Conservation (phyloP, 2,888 invertebrate species). For the Drosophila pseudotakahashii region DNA sequence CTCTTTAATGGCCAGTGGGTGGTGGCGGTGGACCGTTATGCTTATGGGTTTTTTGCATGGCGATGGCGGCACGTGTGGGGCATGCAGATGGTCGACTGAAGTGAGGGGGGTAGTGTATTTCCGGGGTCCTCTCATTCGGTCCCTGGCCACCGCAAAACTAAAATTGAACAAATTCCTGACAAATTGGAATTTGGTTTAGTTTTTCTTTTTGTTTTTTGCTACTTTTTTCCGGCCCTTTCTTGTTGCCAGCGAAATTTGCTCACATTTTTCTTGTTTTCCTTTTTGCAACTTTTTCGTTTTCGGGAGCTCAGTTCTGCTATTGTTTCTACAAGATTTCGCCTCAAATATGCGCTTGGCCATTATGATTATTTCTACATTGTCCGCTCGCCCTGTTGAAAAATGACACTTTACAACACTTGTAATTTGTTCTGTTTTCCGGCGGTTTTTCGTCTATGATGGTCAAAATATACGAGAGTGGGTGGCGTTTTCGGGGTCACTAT, state of each 20-base stretch:
- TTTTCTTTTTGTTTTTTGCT: constrained; percentile 55
- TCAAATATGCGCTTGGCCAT: constrained; percentile 74
- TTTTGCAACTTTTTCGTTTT: constrained; percentile 40
- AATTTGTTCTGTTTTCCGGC: constrained; percentile 67
- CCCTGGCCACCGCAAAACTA: constrained; percentile 66
- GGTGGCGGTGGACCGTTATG: constrained; percentile 58
- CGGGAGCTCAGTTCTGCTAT: constrained; percentile 35
- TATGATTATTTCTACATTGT: constrained; percentile 76
- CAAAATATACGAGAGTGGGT: not conserved
- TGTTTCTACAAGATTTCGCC: constrained; percentile 74
- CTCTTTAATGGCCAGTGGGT: constrained; percentile 68
- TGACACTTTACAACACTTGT: constrained; percentile 80
- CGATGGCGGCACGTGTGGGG: constrained; percentile 74
- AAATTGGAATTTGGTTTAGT: constrained; percentile 83
- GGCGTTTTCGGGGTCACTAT: constrained; percentile 10
- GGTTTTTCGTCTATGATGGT: constrained; percentile 14
- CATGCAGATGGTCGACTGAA: constrained; percentile 57
- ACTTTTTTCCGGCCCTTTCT: constrained; percentile 59
- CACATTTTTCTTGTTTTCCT: constrained; percentile 71
- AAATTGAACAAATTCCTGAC: constrained; percentile 84
- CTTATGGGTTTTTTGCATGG: constrained; percentile 78
- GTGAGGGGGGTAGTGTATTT: constrained; percentile 5
- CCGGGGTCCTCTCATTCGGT: constrained; percentile 21
- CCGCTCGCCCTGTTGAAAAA: constrained; percentile 66
- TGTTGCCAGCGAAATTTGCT: constrained; percentile 70